A percentile compares a stretch with the other conserved stretches of the same genome.
Conservation (phyloP, 2,888 invertebrate species). For the Anticlea derivata region DNA sequence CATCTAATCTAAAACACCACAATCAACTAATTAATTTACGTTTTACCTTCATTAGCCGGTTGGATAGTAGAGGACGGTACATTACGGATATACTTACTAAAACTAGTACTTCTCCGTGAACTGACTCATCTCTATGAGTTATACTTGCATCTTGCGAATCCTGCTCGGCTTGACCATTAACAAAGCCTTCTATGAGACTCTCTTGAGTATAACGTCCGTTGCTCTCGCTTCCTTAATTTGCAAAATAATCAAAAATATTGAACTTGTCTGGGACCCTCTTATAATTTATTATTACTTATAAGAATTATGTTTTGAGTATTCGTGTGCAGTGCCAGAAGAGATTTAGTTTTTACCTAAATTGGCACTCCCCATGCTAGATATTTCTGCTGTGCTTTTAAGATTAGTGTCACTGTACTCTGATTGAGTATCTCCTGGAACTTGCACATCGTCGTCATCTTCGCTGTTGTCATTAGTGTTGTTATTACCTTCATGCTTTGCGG, state of each 20-base stretch:
- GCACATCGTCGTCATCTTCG: constrained; percentile 83
- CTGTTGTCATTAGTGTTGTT: constrained; percentile 60
- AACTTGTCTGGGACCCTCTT: constrained; percentile 79
- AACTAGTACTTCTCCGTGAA: constrained; percentile 67
- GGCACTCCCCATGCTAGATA: constrained; percentile 68
- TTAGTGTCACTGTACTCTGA: constrained; percentile 71
- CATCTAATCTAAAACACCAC: constrained; percentile 78
- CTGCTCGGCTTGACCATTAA: constrained; percentile 74
- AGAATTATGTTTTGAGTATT: constrained; percentile 66
- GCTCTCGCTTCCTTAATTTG: constrained; percentile 79
- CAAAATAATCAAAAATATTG: constrained; percentile 82
- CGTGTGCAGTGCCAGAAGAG: constrained; percentile 75
- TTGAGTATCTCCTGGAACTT: constrained; percentile 74
- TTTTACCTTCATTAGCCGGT: constrained; percentile 69
- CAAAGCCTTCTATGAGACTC: constrained; percentile 78
- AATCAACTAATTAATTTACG: constrained; percentile 66
- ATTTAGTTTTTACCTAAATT: constrained; percentile 72
- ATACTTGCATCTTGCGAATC: constrained; percentile 80
- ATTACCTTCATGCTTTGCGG: constrained; percentile 68
- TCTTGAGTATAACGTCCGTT: constrained; percentile 73
- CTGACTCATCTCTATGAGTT: constrained; percentile 62
- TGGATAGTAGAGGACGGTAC: constrained; percentile 56
- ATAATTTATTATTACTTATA: constrained; percentile 56
- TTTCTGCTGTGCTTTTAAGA: constrained; percentile 66
- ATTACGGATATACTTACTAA: constrained; percentile 73